phyloP scores from a whole-genome alignment of 1,140 invertebrate genomes.

The Drosophila guanche region DNA sequence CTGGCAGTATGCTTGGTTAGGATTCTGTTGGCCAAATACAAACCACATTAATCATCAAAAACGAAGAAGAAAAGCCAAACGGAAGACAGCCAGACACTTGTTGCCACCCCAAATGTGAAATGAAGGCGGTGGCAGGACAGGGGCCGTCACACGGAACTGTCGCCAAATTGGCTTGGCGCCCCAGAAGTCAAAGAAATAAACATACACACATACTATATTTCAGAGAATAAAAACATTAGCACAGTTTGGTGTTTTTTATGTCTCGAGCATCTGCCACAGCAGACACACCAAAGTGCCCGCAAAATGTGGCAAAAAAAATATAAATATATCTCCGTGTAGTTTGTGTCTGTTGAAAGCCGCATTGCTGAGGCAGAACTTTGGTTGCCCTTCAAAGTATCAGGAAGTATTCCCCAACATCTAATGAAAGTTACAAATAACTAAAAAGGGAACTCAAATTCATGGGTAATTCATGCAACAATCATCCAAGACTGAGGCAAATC shows the following conservation, averaged over 20 bases:
- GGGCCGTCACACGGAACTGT: conserved; percentile 26
- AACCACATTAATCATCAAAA: conserved; percentile 47
- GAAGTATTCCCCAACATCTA: background rate
- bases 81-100: conserved; percentile 36
- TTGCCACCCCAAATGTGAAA: conserved; percentile 22
- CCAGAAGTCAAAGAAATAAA: conserved; percentile 34
- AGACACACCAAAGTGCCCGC: conserved; percentile 20
- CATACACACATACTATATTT: conserved; percentile 12
- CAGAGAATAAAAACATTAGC: conserved; percentile 54
- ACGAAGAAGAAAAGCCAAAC: background rate
- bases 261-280: conserved; percentile 28
- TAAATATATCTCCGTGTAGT: conserved; percentile 1
- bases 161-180: conserved; percentile 51
- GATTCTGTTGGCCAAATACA: conserved; percentile 42
- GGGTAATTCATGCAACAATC: too few relatives aligned
- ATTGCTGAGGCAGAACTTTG: conserved; percentile 2
- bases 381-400: background rate
- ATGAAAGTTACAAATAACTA: too few relatives aligned
- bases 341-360: conserved; percentile 4
- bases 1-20: background rate
- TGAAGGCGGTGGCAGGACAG: conserved; percentile 3
- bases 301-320: conserved; percentile 38
- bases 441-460: too few relatives aligned
- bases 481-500: too few relatives aligned
- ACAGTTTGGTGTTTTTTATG: conserved; percentile 43